phyloP scores from a whole-genome alignment of 2,888 invertebrate species.

The Apodemia mormo region DNA sequence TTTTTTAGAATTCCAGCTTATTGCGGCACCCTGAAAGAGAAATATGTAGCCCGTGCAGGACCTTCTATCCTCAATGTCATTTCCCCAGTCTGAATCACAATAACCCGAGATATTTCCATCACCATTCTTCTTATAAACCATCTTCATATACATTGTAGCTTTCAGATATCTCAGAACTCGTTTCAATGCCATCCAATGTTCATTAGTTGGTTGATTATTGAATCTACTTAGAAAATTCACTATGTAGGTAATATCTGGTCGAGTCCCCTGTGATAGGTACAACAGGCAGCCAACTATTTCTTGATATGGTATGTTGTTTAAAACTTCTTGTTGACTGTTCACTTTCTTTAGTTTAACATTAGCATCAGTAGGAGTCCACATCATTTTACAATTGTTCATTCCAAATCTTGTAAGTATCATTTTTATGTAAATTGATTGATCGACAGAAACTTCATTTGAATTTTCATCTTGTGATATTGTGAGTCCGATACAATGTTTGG shows the following conservation, averaged over 20 bases:
- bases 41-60: conserved; percentile 41
- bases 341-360: no score
- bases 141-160: conserved; percentile 21
- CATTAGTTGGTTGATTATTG: conserved; percentile 14
- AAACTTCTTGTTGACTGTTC: neutral
- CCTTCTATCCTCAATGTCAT: conserved; percentile 31
- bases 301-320: conserved; percentile 23
- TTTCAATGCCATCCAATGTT: conserved; percentile 27
- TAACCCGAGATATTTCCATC: conserved; percentile 29
- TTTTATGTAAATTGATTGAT: no score
- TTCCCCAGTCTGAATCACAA: conserved; percentile 43
- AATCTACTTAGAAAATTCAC: conserved; percentile 27
- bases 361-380: conserved; percentile 9
- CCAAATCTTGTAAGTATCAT: conserved; percentile 7
- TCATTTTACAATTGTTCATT: conserved; percentile 15
- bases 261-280: no score
- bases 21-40: conserved; percentile 37
- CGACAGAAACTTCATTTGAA: no score
- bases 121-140: neutral
- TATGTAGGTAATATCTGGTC: no score
- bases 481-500: no score
- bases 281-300: conserved; percentile 30
- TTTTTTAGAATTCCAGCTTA: conserved; percentile 38
- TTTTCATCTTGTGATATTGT: no score
- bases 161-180: conserved; percentile 24